These are phyloP conservation scores for Aegithalos caudatus DNA, from an alignment of 2,113 vertebrate genomes.

Conservation along the genomic window DNA sequence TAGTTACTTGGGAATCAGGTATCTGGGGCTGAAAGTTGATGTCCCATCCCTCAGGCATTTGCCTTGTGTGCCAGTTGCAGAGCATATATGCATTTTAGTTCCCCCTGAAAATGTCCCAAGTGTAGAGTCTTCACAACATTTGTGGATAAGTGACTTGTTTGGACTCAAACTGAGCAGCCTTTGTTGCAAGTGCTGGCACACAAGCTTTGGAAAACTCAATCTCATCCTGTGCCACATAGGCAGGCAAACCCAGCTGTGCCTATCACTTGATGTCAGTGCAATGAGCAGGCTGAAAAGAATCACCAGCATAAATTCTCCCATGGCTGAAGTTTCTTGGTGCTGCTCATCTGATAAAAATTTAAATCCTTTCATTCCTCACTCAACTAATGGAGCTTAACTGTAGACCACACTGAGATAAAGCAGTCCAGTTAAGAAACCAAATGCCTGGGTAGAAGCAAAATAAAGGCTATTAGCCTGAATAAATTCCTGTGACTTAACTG, in stretches of 20 bases:
- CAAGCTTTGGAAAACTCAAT: neutral
- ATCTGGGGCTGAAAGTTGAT: neutral
- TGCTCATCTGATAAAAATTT: neutral
- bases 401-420: neutral
- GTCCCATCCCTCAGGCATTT: neutral
- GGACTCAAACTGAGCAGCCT: neutral
- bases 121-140: neutral
- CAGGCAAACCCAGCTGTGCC: neutral
- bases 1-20: neutral
- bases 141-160: neutral
- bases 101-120: neutral
- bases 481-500: neutral
- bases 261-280: accelerated
- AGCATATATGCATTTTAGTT: neutral
- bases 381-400: neutral
- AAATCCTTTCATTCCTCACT: neutral
- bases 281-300: neutral
- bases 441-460: neutral
- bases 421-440: neutral
- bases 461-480: neutral
- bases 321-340: neutral
- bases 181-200: neutral
- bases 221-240: neutral
- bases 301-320: neutral
- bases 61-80: neutral